These are phyloP conservation scores for Halesus radiatus DNA, from an alignment of 1,140 invertebrate genomes.

Conservation along the genomic window DNA sequence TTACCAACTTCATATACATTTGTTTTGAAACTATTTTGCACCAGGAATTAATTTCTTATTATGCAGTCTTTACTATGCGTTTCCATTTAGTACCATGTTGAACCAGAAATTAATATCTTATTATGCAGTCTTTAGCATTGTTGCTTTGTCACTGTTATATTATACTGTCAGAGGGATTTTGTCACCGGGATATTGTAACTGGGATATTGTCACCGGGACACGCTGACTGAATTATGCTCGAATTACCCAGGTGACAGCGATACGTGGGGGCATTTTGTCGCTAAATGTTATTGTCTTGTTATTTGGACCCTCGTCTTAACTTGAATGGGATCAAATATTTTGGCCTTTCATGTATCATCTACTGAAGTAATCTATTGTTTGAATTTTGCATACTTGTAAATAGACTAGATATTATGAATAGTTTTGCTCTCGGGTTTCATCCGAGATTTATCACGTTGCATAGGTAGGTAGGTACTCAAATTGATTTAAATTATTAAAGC, in stretches of 20 bases:
- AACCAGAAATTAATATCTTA: constrained; percentile 33
- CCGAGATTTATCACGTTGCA: background rate
- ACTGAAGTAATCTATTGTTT: background rate
- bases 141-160: constrained; percentile 21
- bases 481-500: no score
- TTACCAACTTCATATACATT: no score
- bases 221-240: constrained; percentile 19
- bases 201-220: constrained; percentile 5
- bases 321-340: constrained; percentile 9
- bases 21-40: background rate
- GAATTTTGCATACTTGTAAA: background rate
- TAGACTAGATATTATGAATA: background rate
- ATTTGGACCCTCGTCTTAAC: background rate
- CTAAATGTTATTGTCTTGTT: constrained; percentile 20
- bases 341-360: background rate
- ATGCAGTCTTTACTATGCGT: background rate
- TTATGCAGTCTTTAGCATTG: constrained; percentile 39
- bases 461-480: no score
- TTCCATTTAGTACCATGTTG: background rate
- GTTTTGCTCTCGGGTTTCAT: background rate
- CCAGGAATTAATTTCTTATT: no score
- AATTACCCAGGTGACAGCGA: constrained; percentile 45
- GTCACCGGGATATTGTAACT: constrained; percentile 7
- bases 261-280: constrained; percentile 19
- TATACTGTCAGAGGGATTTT: no score